Evolutionary conservation across 2,888 invertebrate species (phyloP), one percentile per base, ranked within the genome.

Genomic region (Torymus auratus): DNA sequence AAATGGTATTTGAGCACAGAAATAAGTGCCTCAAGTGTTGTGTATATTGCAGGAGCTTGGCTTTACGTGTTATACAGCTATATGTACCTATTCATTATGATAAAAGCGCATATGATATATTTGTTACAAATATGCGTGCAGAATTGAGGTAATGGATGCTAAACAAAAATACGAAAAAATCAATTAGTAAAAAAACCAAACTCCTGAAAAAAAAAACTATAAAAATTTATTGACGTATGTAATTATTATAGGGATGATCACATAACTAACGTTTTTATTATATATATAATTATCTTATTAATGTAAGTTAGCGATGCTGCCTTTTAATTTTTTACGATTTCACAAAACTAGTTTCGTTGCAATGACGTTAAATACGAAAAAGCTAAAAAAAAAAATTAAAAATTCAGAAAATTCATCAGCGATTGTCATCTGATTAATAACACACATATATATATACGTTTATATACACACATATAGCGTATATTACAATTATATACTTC

Each of bases 41-140:
- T 90, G 90, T 90, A 91, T 89, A 91, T 91, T 91, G 89, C 89
- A 90, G 89, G 90, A 90, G 90, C 90, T 91, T 90, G 91, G 91
- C 91, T 91, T 91, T 91, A 91, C 89, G 87, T 90, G 90, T 91
- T 91, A 91, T 86, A 89, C 88, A 88, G 89, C 88, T 90, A 89
- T 87, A 89, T 90, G 89, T 91, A 90, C 86, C 89, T 90, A 89
- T 87, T 89, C 87, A 89, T 87, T 88, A 88, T 89, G 88, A 87
- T 86, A 86, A 87, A 86, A 88, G 86, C 89, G 90, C 90, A 90
- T 90, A 90, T 88, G 88, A 90, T 91, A 90, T 90, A 91, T 90
- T 91, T 91, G 91, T 90, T 90, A 90, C 88, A 88, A 87, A 89
- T 90, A 89, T 89, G 89, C 89, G 89, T 89, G 85, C 87, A 87